Evolutionary conservation across 2,113 vertebrate genomes (phyloP), one percentile per base, ranked within the genome.

Genomic region (Pseudorectes ferrugineus): DNA sequence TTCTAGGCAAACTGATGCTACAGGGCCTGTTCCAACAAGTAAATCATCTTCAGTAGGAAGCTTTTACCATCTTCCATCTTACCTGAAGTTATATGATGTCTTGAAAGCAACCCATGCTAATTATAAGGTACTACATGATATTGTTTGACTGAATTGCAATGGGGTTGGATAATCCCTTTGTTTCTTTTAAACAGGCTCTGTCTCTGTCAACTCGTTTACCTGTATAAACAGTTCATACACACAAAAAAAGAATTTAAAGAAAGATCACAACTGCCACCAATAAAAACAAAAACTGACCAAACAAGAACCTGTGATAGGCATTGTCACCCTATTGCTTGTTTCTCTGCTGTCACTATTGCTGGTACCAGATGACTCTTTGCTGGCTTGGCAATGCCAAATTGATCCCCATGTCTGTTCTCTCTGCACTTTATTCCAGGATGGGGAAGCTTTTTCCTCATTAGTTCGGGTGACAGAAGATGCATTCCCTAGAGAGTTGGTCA

Each of bases 41-140:
- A 99, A 99, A 97, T 99, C 99, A 1, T 98, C 98, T 9, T 98
- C 98, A 3, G 61, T 99, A 65, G 99, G 99, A 89, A 99, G 98
- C 90, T 99, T 99, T 98, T 99, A 98, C 89, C 99, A 99, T 95
- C 98, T 99, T 65, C 99, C 99, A 25, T 98, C 99, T 3, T 99
- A 99, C 96, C 98, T 99, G 96, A 99, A 99, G 95, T 97, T 99
- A 46, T 99, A 99, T 1, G 99, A 99, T 57, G 99, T 99, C 66
- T 98, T 99, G 89, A 99, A 99, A 97, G 99, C 99, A 42, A 99
- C 99, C 5, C 98, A 99, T 18, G 98, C 99, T 55, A 99, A 99
- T 97, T 99, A 99, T 81, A 99, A 99, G 98, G 99, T 99, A 97
- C 28, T 65, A 7, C 20, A 7, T 54, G 23, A 18, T 67, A 19